These are phyloP conservation scores for Arnoldichthys spilopterus DNA, from an alignment of 2,797 vertebrate genomes.

Conservation along the genomic window DNA sequence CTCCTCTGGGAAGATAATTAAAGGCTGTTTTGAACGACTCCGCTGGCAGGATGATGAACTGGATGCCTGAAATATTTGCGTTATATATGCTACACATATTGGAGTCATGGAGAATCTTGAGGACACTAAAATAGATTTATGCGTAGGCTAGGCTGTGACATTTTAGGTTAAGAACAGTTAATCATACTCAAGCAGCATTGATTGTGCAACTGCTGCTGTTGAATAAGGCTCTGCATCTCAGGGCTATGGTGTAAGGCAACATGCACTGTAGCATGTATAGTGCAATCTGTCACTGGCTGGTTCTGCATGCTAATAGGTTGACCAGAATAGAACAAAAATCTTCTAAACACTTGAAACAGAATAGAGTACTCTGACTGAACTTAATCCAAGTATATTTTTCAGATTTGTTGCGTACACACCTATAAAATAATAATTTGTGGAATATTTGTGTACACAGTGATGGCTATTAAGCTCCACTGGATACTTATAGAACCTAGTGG, in stretches of 20 bases:
- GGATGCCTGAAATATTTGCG: constrained; percentile 35
- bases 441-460: no score
- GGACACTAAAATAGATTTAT: constrained; percentile 42
- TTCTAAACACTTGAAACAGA: no score
- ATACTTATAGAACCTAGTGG: no score
- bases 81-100: constrained; percentile 29
- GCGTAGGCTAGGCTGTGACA: neutral
- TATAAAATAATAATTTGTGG: no score
- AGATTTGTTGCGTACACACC: no score
- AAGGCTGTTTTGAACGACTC: constrained; percentile 3
- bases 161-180: constrained; percentile 24
- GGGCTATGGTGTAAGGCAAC: neutral
- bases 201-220: neutral
- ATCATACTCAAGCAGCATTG: neutral
- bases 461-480: neutral
- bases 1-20: constrained; percentile 6
- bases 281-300: neutral
- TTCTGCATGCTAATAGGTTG: neutral
- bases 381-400: no score
- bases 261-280: constrained; percentile 9
- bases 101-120: constrained; percentile 25
- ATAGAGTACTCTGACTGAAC: no score
- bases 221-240: neutral
- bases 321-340: no score
- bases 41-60: constrained; percentile 4